Base-by-base conservation (phyloP, 1,140 invertebrate genomes). In the Apocrypta bakeri region DNA sequence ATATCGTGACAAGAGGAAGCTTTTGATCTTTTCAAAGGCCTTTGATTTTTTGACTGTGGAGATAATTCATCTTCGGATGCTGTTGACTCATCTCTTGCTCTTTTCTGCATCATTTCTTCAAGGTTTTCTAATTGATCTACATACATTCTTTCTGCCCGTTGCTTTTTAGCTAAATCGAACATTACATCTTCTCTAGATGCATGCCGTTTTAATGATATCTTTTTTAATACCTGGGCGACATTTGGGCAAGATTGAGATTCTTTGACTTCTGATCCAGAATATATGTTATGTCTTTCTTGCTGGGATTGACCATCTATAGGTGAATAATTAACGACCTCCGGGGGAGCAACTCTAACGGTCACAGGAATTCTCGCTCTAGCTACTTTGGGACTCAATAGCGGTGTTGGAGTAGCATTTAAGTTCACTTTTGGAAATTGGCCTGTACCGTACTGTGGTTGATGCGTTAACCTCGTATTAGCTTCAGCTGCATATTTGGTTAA, bases 401-500 rank as follows among this genome's bases (percentile, higher is more conserved):
- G 91, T 21, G 84, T 84, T n/a, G 90, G 88, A 86, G 83, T 90
- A 9, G 88, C 88, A 66, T 90, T 82, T 7, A 92, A 84, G 86
- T 92, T 91, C 21, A 92, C 88, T 84, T 89, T 90, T 27, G 91
- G 92, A 88, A 92, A 92, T 61, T 92, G 91, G 1, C 91, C 91
- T 9, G 87, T 81, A 11, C 86, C 85, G 72, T 92, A 92, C 24
- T 91, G 90, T 7, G 90, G 86, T 27, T 92, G 91, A 85, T 90
- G 89, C 8, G 85, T 90, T 66, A 92, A 85, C 80, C 88, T 92
- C 31, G 63, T 88, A 40, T 86, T 90, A 2, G 89, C 88, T 85
- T 92, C 90, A 0, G 88, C 85, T 1, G 91, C 91, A 73, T 92
- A 92, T 81, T 91, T 92, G n/a, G 89, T 90, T 66, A 92, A 77